phyloP scores from a whole-genome alignment of 2,888 invertebrate species.

The Sepioteuthis lessoniana region DNA sequence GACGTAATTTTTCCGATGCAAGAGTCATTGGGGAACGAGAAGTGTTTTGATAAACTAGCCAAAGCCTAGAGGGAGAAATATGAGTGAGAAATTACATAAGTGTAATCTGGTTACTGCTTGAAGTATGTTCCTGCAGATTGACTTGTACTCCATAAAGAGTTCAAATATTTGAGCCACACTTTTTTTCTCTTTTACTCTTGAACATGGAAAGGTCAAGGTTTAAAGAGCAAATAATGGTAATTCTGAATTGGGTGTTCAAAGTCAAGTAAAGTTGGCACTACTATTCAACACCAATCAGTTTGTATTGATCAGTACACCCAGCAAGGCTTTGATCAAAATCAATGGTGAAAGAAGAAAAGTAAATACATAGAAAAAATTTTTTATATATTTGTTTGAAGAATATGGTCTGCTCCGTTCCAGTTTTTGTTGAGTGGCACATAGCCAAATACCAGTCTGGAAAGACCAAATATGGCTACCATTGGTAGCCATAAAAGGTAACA shows the following conservation, averaged over 20 bases:
- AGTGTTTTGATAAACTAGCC: no score
- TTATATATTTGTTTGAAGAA: constrained; percentile 4
- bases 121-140: background rate
- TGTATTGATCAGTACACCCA: background rate
- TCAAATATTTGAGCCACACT: background rate
- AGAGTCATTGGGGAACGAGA: no score
- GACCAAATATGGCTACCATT: background rate
- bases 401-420: background rate
- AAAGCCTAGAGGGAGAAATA: no score
- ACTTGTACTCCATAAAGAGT: background rate
- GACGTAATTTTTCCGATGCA: no score
- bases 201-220: background rate
- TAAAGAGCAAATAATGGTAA: background rate
- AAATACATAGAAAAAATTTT: background rate
- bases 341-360: background rate
- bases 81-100: background rate
- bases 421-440: background rate
- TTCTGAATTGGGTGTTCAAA: background rate
- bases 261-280: background rate
- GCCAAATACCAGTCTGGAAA: constrained; percentile 1
- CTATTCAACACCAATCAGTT: background rate
- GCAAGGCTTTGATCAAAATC: constrained; percentile 33
- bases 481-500: background rate
- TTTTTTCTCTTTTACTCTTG: background rate
- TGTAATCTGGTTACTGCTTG: background rate